phyloP scores from a whole-genome alignment of 1,140 invertebrate species.

The Reticulitermes speratus region DNA sequence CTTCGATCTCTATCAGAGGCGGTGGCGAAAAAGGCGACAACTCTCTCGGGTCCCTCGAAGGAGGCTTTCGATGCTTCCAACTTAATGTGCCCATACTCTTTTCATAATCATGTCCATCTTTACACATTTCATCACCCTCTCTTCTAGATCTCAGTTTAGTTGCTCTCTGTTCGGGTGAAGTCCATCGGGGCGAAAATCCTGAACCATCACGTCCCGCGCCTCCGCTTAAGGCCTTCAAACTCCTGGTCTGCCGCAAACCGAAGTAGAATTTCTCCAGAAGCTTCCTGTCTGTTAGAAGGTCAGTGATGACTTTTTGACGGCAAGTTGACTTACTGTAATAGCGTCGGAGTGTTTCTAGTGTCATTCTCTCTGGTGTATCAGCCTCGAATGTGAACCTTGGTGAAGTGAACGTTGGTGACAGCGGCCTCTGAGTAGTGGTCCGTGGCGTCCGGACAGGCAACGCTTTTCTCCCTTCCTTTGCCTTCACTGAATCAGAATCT shows the following conservation, averaged over 20 bases:
- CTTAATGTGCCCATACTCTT: not conserved
- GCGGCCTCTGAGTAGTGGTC: conserved; percentile 36
- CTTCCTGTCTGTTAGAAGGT: conserved; percentile 68
- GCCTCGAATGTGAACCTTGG: conserved; percentile 47
- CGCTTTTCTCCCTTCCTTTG: not conserved
- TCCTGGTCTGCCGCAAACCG: conserved; percentile 66
- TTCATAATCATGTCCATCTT: not conserved
- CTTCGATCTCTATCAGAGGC: conserved; percentile 65
- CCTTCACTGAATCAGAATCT: not conserved
- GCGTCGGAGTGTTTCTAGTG: conserved; percentile 63
- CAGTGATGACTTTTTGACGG: conserved; percentile 65
- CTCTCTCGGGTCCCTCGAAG: not conserved
- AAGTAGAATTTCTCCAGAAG: conserved; percentile 70
- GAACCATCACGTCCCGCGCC: not conserved
- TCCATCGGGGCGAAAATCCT: conserved; percentile 40
- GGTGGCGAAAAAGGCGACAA: conserved; percentile 50
- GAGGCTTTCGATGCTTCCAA: not conserved
- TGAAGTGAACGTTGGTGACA: conserved; percentile 34
- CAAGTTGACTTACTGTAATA: conserved; percentile 65
- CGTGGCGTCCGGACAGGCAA: conserved; percentile 31
- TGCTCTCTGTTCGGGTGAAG: not conserved
- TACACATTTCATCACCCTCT: not conserved
- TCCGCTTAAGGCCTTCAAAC: conserved; percentile 48
- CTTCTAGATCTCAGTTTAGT: not conserved
- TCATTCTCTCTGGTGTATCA: conserved; percentile 46